phyloP scores from a whole-genome alignment of 2,888 invertebrate species.

The Andricus curvator region DNA sequence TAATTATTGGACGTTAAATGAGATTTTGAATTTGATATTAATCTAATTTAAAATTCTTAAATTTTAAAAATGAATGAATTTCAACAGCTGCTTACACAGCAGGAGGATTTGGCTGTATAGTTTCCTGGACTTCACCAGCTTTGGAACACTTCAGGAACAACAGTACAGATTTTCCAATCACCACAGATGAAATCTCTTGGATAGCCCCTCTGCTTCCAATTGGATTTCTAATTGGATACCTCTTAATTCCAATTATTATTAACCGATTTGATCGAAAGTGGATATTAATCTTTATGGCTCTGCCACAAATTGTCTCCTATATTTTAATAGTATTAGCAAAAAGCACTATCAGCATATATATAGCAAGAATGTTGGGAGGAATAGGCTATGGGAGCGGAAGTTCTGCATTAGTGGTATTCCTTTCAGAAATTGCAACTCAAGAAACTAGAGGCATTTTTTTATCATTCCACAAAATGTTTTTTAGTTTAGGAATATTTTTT shows the following conservation, averaged over 20 bases:
- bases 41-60: too few relatives aligned
- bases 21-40: too few relatives aligned
- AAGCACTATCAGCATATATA: conserved; percentile 67
- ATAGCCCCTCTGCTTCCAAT: conserved; percentile 69
- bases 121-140: conserved; percentile 72
- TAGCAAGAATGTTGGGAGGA: conserved; percentile 78
- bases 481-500: conserved; percentile 76
- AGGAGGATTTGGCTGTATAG: conserved; percentile 67
- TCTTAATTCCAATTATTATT: conserved; percentile 64
- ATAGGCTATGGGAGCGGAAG: conserved; percentile 78
- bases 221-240: conserved; percentile 66
- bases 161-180: conserved; percentile 63
- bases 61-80: not conserved
- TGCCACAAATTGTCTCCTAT: conserved; percentile 69
- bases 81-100: conserved; percentile 65
- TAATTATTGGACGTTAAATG: too few relatives aligned
- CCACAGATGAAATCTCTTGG: conserved; percentile 68
- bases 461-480: conserved; percentile 79
- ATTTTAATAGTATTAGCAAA: conserved; percentile 65
- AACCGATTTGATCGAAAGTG: conserved; percentile 69
- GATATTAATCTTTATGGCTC: conserved; percentile 64
- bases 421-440: conserved; percentile 82
- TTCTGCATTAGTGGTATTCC: conserved; percentile 80
- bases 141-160: conserved; percentile 65
- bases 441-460: conserved; percentile 81